Percentiles rank a stretch among this genome's conserved stretches.
Conservation (phyloP, 2,888 invertebrate genomes). For the Lysandra bellargus region DNA sequence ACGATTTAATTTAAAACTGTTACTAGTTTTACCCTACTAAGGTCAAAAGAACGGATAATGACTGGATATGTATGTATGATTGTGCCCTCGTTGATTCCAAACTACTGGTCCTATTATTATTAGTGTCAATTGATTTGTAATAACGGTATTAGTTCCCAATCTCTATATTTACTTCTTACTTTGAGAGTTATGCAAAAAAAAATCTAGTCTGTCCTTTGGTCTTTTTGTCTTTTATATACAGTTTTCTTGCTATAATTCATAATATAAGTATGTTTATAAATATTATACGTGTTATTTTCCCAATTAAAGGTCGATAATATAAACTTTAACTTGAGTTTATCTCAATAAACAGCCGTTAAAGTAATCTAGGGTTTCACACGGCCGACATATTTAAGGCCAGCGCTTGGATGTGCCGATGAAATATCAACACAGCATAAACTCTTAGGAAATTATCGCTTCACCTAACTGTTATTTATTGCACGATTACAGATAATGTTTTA, state of each 20-base stretch:
- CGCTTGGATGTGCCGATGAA: constrained; percentile 39
- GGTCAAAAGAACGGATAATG: neutral
- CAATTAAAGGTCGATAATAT: neutral
- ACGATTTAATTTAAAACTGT: neutral
- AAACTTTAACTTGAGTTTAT: constrained; percentile 1
- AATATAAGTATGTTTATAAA: neutral
- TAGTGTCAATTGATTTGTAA: no score
- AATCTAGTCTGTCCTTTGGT: neutral
- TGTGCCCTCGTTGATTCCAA: neutral
- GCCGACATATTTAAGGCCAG: constrained; percentile 39
- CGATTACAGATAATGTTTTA: constrained; percentile 4
- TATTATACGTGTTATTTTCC: neutral
- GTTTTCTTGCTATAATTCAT: neutral
- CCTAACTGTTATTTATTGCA: constrained; percentile 19
- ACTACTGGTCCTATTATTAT: no score
- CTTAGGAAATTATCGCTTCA: constrained; percentile 38
- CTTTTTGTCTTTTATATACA: no score
- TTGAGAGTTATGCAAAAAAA: neutral
- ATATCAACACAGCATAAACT: constrained; percentile 47
- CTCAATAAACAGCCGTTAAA: constrained; percentile 32
- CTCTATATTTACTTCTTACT: neutral
- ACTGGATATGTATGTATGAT: neutral
- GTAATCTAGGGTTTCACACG: constrained; percentile 41
- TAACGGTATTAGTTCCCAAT: no score
- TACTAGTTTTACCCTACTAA: no score